Evolutionary conservation across 2,888 invertebrate species (phyloP).

Genomic region (Limnephilus auricula): DNA sequence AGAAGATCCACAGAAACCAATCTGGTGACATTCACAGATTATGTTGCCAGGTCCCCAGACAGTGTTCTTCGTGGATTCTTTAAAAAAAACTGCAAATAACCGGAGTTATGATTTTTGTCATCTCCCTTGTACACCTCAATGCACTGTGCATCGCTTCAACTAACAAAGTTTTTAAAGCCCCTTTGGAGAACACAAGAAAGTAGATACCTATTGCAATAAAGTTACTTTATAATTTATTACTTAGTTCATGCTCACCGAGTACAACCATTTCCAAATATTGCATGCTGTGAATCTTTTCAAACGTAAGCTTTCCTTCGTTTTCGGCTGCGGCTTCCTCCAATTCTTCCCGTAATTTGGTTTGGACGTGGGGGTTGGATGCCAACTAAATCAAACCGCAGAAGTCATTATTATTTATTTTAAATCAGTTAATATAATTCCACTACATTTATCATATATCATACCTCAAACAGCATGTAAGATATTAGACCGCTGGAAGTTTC

Average conservation of each 20-base stretch:
- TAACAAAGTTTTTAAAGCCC: too few relatives aligned
- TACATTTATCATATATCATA: slow-evolving; percentile 6
- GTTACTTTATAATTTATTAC: too few relatives aligned
- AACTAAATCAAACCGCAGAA: slow-evolving; percentile 39
- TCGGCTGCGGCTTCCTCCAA: slow-evolving; percentile 23
- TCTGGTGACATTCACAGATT: too few relatives aligned
- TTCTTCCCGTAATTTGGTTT: slow-evolving; percentile 51
- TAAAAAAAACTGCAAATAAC: too few relatives aligned
- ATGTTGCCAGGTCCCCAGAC: too few relatives aligned
- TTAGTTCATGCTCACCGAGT: slow-evolving; percentile 31
- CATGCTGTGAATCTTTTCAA: slow-evolving; percentile 45
- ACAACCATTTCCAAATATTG: slow-evolving; percentile 55
- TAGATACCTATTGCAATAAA: too few relatives aligned
- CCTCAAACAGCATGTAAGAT: slow-evolving; percentile 55
- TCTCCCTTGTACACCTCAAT: too few relatives aligned
- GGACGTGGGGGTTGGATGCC: slow-evolving; percentile 52
- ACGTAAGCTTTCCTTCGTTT: slow-evolving; percentile 51
- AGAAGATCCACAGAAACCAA: too few relatives aligned
- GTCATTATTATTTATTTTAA: not conserved
- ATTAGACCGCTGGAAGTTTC: slow-evolving; percentile 57
- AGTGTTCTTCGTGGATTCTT: too few relatives aligned
- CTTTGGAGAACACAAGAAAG: too few relatives aligned
- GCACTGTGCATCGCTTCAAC: too few relatives aligned
- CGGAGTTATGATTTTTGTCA: too few relatives aligned
- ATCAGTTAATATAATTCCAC: not conserved